These are phyloP conservation scores for Tachystola acroxantha DNA, from an alignment of 2,888 invertebrate species.

Conservation along the genomic window DNA sequence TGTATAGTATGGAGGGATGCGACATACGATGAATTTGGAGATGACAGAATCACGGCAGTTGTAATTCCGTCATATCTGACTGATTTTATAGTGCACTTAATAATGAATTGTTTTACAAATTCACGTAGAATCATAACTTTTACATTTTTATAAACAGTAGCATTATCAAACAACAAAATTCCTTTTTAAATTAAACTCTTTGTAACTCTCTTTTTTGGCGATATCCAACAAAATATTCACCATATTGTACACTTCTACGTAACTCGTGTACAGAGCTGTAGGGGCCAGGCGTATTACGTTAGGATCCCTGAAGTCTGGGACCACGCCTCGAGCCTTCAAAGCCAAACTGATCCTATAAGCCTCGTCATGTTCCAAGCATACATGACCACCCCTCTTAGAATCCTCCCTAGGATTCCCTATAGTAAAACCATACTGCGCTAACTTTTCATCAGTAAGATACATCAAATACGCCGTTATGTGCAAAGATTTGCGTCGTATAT, in stretches of 20 bases:
- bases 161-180: constrained; percentile 39
- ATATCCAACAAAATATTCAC: constrained; percentile 48
- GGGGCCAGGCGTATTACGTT: constrained; percentile 57
- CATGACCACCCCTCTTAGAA: constrained; percentile 50
- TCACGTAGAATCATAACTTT: too few species aligned
- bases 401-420: constrained; percentile 52
- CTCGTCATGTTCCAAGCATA: constrained; percentile 54
- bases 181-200: constrained; percentile 30
- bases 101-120: too few species aligned
- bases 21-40: too few species aligned
- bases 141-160: too few species aligned
- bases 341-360: constrained; percentile 52
- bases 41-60: too few species aligned
- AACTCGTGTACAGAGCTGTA: constrained; percentile 52
- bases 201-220: constrained; percentile 37
- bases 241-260: constrained; percentile 49
- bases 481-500: constrained; percentile 55
- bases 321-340: constrained; percentile 44
- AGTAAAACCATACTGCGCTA: constrained; percentile 39
- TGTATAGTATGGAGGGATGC: too few species aligned
- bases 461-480: constrained; percentile 59
- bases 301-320: constrained; percentile 53
- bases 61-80: too few species aligned
- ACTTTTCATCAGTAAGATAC: constrained; percentile 48
- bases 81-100: too few species aligned